Evolutionary conservation across 35 echinoderm and acorn worm genomes (phyloP), one percentile per base, ranked within the genome.

Genomic region (Apostichopus japonicus): DNA sequence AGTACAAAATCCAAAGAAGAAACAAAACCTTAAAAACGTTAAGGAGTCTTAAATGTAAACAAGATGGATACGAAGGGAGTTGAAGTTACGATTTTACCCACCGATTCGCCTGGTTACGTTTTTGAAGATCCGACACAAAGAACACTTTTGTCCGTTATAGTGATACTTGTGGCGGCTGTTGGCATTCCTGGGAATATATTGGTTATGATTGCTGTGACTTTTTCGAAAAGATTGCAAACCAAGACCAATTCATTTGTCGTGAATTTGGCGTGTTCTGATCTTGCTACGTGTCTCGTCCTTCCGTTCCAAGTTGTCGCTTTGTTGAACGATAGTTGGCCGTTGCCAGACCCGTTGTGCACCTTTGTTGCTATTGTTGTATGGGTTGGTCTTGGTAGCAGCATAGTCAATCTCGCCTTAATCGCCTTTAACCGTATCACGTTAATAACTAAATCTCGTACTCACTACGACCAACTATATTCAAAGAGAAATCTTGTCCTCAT

Each of bases 241-340:
- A 83, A 88, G 0, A 93, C 94, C 54, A 98, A 95, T 24, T n/a
- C n/a, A 59, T 98, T 98, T 53, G 96, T 98, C 44, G 94, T 98
- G 27, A 95, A 93, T 78, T 78, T 98, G 13, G 92, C 91, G 11
- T 51, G 90, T 51, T 88, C 96, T 19, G 96, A 98, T 83, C 63
- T 95, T 2, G 6, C 95, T 19, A 88, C 90, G 3, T 90, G 91
- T 54, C 55, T 93, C 4, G 72, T 75, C 4, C 27, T 93, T 33
- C 92, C 88, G 0, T 93, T 93, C 24, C 55, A 67, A 58, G 86
- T 73, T n/a, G 88, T 91, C 11, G 94, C 92, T 23, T 76, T 95
- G 10, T 67, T 91, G 16, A 93, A 90, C 87, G 24, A 56, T 16
- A 87, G 86, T 54, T 98, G 96, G 96, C 94, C 96, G 2, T 56